Evolutionary conservation across 92 coral and sea anemone species (phyloP).

Genomic region (Porites cylindrica): DNA sequence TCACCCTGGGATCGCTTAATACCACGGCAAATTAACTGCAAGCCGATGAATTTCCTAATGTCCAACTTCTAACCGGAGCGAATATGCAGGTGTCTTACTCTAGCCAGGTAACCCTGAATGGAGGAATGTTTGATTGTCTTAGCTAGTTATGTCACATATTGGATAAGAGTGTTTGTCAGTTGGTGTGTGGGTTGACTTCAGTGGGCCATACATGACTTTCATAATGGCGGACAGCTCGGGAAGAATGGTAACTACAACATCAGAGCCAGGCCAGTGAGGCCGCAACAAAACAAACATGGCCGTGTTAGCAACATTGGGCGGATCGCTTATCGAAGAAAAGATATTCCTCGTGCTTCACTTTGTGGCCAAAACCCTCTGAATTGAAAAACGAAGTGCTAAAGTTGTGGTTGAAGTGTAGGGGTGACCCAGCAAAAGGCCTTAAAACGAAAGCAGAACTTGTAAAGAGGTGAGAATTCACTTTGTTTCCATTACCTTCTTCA

Average conservation of each 20-base stretch:
- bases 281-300: no score
- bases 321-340: background rate
- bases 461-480: background rate
- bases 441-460: background rate
- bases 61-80: slow-evolving; percentile 58
- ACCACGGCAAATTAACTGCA: slow-evolving; percentile 57
- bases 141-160: slow-evolving; percentile 57
- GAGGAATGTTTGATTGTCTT: slow-evolving; percentile 57
- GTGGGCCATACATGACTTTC: background rate
- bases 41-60: slow-evolving; percentile 43
- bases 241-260: no score
- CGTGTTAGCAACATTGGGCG: no score
- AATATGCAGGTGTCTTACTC: slow-evolving; percentile 57
- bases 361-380: background rate
- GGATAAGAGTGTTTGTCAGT: slow-evolving; percentile 22
- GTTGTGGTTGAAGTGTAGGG: slow-evolving; percentile 49
- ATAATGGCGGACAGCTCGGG: no score
- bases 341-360: slow-evolving; percentile 31
- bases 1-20: slow-evolving; percentile 62
- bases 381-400: background rate
- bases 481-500: no score
- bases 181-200: background rate
- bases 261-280: no score
- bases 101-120: slow-evolving; percentile 64
- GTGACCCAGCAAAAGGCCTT: slow-evolving; percentile 33